Evolutionary conservation across 2,797 vertebrate species (phyloP).

Genomic region (Tadarida brasiliensis): DNA sequence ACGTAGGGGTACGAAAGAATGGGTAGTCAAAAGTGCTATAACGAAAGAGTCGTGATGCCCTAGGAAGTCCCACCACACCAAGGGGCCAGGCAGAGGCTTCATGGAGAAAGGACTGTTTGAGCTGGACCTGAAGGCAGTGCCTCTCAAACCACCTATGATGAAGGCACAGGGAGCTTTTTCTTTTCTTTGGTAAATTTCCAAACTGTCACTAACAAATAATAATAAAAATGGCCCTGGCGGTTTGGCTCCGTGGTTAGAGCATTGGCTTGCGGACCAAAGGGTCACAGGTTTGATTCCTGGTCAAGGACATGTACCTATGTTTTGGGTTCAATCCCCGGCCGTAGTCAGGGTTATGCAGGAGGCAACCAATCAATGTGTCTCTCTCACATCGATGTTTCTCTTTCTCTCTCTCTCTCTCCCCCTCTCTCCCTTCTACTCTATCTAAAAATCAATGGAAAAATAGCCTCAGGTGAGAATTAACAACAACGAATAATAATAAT

Average conservation of each 20-base stretch:
- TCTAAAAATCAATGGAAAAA: too few species aligned
- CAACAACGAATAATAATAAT: background rate
- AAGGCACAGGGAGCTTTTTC: background rate
- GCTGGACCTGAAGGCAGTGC: background rate
- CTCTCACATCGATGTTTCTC: background rate
- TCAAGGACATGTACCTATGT: too few species aligned
- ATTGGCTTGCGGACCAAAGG: too few species aligned
- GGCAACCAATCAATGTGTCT: too few species aligned
- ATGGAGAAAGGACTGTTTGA: background rate
- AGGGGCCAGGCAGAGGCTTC: background rate
- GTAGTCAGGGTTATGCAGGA: too few species aligned
- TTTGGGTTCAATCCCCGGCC: too few species aligned
- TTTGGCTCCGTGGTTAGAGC: too few species aligned
- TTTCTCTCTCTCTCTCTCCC: background rate
- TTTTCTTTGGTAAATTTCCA: background rate
- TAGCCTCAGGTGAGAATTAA: too few species aligned
- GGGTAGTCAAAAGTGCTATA: background rate
- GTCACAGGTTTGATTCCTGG: too few species aligned
- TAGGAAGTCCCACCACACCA: background rate
- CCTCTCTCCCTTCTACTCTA: background rate
- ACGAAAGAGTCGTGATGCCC: background rate
- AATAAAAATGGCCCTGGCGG: background rate
- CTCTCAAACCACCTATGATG: background rate
- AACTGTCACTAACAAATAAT: conserved; percentile 3
- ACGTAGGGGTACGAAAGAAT: background rate